Evolutionary conservation across 1,140 invertebrate genomes (phyloP).

Genomic region (Apis dorsata): DNA sequence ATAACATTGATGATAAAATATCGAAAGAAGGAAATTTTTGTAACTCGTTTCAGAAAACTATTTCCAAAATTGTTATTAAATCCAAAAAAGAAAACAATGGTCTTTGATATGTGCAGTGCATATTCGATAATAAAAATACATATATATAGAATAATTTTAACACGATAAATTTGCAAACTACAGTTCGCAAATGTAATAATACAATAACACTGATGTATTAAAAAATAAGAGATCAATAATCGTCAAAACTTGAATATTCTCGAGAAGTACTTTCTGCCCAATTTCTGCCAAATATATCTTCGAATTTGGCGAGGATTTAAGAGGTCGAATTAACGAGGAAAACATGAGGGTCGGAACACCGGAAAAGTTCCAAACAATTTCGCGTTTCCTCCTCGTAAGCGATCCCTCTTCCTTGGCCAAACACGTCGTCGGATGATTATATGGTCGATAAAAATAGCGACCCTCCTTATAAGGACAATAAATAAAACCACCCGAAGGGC

Average conservation of each 20-base stretch:
- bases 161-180: too few relatives aligned
- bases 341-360: background rate
- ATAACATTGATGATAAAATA: too few relatives aligned
- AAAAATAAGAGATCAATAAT: too few relatives aligned
- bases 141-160: too few relatives aligned
- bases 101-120: too few relatives aligned
- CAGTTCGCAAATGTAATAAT: too few relatives aligned
- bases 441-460: constrained; percentile 70
- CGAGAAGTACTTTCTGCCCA: background rate
- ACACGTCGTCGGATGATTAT: constrained; percentile 61
- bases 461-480: constrained; percentile 59
- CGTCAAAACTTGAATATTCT: background rate
- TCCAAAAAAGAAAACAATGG: too few relatives aligned
- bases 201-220: too few relatives aligned
- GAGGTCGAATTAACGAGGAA: background rate
- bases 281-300: background rate
- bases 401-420: constrained; percentile 45
- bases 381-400: constrained; percentile 14
- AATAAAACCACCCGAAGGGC: constrained; percentile 59
- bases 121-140: too few relatives aligned
- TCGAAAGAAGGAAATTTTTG: too few relatives aligned
- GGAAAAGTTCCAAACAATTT: constrained; percentile 17
- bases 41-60: too few relatives aligned
- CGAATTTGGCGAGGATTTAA: constrained; percentile 1
- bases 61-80: too few relatives aligned